phyloP scores from a whole-genome alignment of 2,888 invertebrate genomes.

The Coleophora deauratella region DNA sequence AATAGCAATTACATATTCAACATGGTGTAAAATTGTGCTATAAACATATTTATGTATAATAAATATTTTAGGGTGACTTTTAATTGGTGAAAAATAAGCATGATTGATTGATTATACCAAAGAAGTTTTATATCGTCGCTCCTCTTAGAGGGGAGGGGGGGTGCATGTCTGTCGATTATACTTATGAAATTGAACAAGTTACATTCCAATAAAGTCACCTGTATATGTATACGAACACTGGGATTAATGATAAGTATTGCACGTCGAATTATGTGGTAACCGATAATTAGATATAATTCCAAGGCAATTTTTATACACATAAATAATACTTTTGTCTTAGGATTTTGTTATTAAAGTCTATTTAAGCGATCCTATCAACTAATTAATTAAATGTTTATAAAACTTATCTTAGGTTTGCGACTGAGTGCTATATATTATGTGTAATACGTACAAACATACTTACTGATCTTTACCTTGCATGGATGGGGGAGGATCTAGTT shows the following conservation, averaged over 20 bases:
- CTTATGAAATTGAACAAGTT: no score
- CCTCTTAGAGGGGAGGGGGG: no score
- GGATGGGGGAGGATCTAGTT: constrained; percentile 45
- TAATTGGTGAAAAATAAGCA: no score
- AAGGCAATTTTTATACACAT: constrained; percentile 29
- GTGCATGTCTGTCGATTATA: no score
- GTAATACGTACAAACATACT: constrained; percentile 20
- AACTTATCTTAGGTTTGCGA: constrained; percentile 40
- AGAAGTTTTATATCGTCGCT: no score
- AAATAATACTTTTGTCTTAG: constrained; percentile 44
- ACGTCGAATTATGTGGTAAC: constrained; percentile 17
- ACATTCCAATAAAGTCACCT: no score
- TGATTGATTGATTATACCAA: no score
- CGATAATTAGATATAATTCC: constrained; percentile 18
- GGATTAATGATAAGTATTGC: constrained; percentile 16
- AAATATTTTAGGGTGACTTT: no score
- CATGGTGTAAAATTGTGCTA: constrained; percentile 8
- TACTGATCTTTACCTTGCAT: constrained; percentile 34
- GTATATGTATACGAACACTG: constrained; percentile 19
- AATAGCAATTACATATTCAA: constrained; percentile 1
- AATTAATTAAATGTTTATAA: constrained; percentile 29
- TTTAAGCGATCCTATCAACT: constrained; percentile 13
- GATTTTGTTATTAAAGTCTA: constrained; percentile 19
- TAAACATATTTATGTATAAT: neutral
- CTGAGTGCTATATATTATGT: constrained; percentile 17